Conservation (phyloP, 2,888 invertebrate genomes). For the Herminia tarsipennalis region DNA sequence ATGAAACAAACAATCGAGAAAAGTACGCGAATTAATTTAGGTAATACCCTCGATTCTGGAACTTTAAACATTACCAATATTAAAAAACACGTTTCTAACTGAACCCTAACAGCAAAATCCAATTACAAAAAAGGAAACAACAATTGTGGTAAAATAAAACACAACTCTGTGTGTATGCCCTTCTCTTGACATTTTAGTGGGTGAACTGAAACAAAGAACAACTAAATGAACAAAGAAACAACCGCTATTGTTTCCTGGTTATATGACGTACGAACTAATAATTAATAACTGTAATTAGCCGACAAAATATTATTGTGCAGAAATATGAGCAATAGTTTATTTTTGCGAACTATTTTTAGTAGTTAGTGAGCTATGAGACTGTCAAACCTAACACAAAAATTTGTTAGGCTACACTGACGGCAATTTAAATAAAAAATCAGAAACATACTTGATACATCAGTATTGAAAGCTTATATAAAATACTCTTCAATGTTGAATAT, state of each 20-base stretch:
- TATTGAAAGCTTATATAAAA: too few species aligned
- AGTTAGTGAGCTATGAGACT: too few species aligned
- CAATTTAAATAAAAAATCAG: too few species aligned
- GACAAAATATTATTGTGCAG: constrained; percentile 1
- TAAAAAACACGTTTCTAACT: background rate
- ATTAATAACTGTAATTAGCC: constrained; percentile 16
- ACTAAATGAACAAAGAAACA: constrained; percentile 19
- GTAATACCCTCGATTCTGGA: too few species aligned
- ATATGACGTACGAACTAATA: constrained; percentile 7
- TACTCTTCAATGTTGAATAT: too few species aligned
- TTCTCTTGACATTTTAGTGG: constrained; percentile 14
- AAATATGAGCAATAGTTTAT: background rate
- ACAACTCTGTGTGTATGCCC: constrained; percentile 8
- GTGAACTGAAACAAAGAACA: constrained; percentile 10
- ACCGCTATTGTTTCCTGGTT: constrained; percentile 12
- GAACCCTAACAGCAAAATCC: constrained; percentile 2
- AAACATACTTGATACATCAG: too few species aligned
- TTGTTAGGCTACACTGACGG: too few species aligned
- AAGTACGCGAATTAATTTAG: too few species aligned
- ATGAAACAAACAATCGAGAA: too few species aligned
- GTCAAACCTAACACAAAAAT: too few species aligned
- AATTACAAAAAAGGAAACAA: constrained; percentile 9
- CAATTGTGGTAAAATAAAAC: constrained; percentile 4
- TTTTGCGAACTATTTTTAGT: background rate
- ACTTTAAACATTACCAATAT: too few species aligned